These are phyloP conservation scores for Dicrurus megarhynchus DNA, from an alignment of 2,113 vertebrate species.

Conservation along the genomic window DNA sequence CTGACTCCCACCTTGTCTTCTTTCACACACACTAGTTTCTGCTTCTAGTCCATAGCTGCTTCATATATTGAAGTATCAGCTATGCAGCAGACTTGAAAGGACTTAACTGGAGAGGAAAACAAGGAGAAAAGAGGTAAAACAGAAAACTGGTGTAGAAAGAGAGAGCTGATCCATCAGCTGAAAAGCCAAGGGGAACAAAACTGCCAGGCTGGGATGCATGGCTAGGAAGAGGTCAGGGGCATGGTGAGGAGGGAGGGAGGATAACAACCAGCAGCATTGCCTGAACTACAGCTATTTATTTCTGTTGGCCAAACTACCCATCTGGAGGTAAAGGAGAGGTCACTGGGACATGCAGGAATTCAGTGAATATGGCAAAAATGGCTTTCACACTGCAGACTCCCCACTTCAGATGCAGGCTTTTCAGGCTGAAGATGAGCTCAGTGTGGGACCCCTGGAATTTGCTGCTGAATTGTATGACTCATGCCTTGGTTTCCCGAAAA, in stretches of 20 bases:
- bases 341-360: background rate
- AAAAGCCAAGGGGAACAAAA: background rate
- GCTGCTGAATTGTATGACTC: background rate
- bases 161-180: background rate
- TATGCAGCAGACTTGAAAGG: background rate
- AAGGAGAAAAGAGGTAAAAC: background rate
- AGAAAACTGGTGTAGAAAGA: background rate
- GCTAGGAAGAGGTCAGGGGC: background rate
- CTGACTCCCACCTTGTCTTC: background rate
- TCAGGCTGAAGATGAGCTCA: background rate
- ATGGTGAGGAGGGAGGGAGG: background rate
- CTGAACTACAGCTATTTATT: background rate
- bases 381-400: background rate
- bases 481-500: background rate
- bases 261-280: background rate
- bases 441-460: background rate
- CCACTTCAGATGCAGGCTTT: background rate
- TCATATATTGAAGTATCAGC: background rate
- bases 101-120: background rate
- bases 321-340: background rate
- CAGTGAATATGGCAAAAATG: background rate
- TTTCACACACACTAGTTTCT: background rate
- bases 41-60: background rate
- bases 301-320: background rate
- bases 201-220: fast-evolving